A percentile compares a stretch with the other conserved stretches of the same genome.
Conservation (phyloP, 2,113 vertebrate species). For the Grantiella picta region DNA sequence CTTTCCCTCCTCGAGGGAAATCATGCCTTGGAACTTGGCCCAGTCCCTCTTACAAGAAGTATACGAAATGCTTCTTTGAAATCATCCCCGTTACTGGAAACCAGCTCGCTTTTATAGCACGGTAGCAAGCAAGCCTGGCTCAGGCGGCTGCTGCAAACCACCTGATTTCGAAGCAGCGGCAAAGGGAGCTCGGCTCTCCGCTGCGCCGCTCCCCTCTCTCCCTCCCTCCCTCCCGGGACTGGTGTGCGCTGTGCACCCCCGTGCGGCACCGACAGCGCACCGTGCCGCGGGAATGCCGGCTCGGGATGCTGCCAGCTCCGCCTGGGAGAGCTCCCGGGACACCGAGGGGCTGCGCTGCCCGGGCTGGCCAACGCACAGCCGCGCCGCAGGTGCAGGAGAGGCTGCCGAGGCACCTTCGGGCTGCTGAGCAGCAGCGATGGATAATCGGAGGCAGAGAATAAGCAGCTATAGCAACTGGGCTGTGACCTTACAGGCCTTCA, state of each 20-base stretch:
- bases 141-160: neutral
- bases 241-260: neutral
- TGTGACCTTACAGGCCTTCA: neutral
- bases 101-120: neutral
- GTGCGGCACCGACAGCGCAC: neutral
- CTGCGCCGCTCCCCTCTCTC: neutral
- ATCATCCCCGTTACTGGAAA: neutral
- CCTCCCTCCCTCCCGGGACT: neutral
- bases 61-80: neutral
- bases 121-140: neutral
- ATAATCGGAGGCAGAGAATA: neutral
- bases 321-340: neutral
- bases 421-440: neutral
- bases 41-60: neutral
- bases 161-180: neutral
- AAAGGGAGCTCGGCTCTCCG: neutral
- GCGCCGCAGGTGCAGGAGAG: neutral
- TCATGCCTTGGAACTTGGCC: neutral
- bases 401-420: neutral
- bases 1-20: neutral
- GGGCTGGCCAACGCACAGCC: rapidly evolving
- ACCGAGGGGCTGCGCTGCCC: neutral
- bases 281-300: neutral
- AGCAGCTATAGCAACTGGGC: neutral
- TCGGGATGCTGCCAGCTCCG: neutral